Percentiles rank a stretch among this genome's conserved stretches.
Evolutionary conservation across 2,888 invertebrate species (phyloP).

Genomic region (Allophyes oxyacanthae): DNA sequence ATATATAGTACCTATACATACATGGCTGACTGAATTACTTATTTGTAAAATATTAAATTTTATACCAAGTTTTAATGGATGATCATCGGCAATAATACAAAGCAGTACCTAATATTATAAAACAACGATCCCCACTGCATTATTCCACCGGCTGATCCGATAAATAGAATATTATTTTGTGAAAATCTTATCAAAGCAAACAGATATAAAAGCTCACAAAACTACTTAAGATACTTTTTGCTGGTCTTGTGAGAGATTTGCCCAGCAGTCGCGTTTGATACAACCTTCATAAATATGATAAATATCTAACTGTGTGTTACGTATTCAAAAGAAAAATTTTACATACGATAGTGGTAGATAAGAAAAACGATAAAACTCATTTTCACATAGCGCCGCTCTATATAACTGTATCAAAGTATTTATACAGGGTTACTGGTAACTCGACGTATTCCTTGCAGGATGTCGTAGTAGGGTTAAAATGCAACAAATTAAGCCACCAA

Average conservation of each 20-base stretch:
- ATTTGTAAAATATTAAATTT: background rate
- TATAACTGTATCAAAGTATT: slow-evolving; percentile 16
- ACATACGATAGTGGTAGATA: slow-evolving; percentile 42
- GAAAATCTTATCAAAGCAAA: slow-evolving; percentile 54
- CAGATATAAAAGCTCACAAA: slow-evolving; percentile 52
- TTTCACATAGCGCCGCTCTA: slow-evolving; percentile 17
- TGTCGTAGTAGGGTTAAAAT: no score
- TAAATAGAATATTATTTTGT: slow-evolving; percentile 48
- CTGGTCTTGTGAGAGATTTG: slow-evolving; percentile 52
- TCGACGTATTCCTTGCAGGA: no score
- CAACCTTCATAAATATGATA: slow-evolving; percentile 60
- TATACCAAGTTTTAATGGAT: background rate
- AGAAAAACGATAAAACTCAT: slow-evolving; percentile 36
- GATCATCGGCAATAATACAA: background rate
- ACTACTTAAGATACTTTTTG: slow-evolving; percentile 59
- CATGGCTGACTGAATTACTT: slow-evolving; percentile 5
- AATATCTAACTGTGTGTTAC: slow-evolving; percentile 56
- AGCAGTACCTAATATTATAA: background rate
- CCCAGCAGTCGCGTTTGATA: slow-evolving; percentile 51
- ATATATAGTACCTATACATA: no score
- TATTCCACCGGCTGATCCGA: slow-evolving; percentile 19
- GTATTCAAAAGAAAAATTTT: slow-evolving; percentile 59
- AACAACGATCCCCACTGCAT: slow-evolving; percentile 5
- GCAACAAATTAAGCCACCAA: no score
- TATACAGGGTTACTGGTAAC: no score